These are phyloP conservation scores for Trinorchestia longiramus DNA, from an alignment of 1,140 invertebrate genomes.

Conservation along the genomic window DNA sequence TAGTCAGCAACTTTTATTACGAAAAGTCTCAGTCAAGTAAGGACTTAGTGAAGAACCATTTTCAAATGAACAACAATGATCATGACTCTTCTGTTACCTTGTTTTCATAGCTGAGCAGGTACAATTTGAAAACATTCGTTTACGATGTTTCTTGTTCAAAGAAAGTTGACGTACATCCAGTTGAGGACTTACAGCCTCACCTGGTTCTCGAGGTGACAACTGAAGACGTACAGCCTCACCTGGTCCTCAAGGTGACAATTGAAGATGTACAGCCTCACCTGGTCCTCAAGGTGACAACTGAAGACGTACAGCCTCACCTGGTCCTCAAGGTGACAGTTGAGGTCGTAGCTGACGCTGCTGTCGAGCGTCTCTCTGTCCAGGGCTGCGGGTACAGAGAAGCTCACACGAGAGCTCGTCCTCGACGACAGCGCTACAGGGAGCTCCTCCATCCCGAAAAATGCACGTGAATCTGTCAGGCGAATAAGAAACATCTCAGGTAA, in stretches of 20 bases:
- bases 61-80: too few relatives aligned
- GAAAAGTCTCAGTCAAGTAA: too few relatives aligned
- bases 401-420: constrained; percentile 12
- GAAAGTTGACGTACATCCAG: neutral
- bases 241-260: neutral
- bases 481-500: neutral
- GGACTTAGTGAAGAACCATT: too few relatives aligned
- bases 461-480: neutral
- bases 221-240: neutral
- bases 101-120: too few relatives aligned
- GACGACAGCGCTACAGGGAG: neutral
- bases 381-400: neutral
- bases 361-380: constrained; percentile 52
- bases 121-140: too few relatives aligned
- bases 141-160: too few relatives aligned
- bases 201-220: constrained; percentile 10
- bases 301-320: neutral
- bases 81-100: too few relatives aligned
- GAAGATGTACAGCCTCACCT: neutral
- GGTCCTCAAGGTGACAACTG: neutral
- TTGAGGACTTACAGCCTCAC: neutral
- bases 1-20: too few relatives aligned
- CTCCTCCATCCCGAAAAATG: neutral
- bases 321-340: constrained; percentile 44
- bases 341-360: neutral